Evolutionary conservation across 2,888 invertebrate species (phyloP), one percentile per base, ranked within the genome.

Genomic region (Diarsia rubi): DNA sequence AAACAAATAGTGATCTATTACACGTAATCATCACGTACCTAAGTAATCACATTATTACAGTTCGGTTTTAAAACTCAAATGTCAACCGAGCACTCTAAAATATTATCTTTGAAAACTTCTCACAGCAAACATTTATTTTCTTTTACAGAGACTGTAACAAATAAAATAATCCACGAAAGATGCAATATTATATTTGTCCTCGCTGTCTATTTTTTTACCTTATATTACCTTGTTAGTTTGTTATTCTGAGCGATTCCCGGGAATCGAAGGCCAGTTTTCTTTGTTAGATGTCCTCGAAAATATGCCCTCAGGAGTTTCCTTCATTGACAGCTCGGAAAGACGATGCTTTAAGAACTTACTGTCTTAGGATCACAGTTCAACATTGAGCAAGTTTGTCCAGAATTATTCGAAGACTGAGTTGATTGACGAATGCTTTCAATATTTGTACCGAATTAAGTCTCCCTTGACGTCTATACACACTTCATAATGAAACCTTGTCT

Each of bases 1-100:
- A n/a, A n/a, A n/a, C n/a, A n/a, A n/a, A n/a, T n/a, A n/a, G n/a
- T n/a, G 6, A 52, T n/a, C 44, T 57, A 42, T 21, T 42, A 16
- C 59, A 27, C n/a, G 14, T 37, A 54, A 5, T 16, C 52, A 78
- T 63, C 42, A 73, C 9, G 54, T 42, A 6, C n/a, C 45, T 42
- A 63, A 73, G 42, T 73, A 73, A 80, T 73, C 63, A 24, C 44
- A 63, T 73, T 45, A 45, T 45, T n/a, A 19, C 73, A 72, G 54
- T 67, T 31, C 11, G 24, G 54, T n/a, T 31, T 69, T 65, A 27
- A 76, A 66, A 57, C 62, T 54, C 9, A 69, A 78, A 69, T 69
- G 69, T 66, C 69, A 69, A 78, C 8, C 54, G n/a, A 1, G 54
- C 68, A 72, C 79, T 79, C 67, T 79, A 83, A 65, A 80, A 79